Base-by-base conservation (phyloP, 2,113 vertebrate genomes). In the Neolamprologus ventralis region DNA sequence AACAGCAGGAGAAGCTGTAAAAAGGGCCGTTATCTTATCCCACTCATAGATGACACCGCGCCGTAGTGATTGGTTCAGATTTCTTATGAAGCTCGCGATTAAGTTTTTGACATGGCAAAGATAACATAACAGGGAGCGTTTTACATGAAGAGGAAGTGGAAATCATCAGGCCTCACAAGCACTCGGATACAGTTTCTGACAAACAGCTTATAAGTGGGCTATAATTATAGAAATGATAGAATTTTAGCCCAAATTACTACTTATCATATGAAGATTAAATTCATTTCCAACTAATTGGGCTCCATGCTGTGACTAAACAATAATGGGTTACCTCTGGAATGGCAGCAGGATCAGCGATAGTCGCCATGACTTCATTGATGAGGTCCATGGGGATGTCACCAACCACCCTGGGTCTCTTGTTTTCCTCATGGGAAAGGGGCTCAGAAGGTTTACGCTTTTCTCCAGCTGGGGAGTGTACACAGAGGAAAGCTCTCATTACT, bases 351-450 rank as follows among this genome's bases (percentile, higher is more conserved):
- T 99, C 99, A 8, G 98, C 97, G 93, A 99, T 99, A 83, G 98
- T 99, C 23, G 99, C 97, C 98, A 99, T 99, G 85, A 99, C 98
- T 96, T 99, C 98, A 4, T 97, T 98, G 94, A 99, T 98, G 91
- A 99, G 95, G 85, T 99, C 99, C 96, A 99, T 96, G 26, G 99
- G 98, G 96, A 99, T 99, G 95, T 99, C 99, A 19, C 99, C 99
- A 84, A 98, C 95, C 88, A 98, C 97, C 51, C 97, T 95, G 11
- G 97, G 97, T 89, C 96, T 98, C 95, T 99, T 99, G 53, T 95
- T 96, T 78, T 99, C 98, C 92, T 99, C 98, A n/a, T 96, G 84
- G 84, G 95, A 87, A 80, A 97, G 97, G 4, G 96, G 93, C 53
- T 99, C 98, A 6, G 96, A 97, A 33, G 96, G 95, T 95, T 98